These are phyloP conservation scores for Escarpia spicata DNA, from an alignment of 2,888 invertebrate genomes.

Conservation along the genomic window DNA sequence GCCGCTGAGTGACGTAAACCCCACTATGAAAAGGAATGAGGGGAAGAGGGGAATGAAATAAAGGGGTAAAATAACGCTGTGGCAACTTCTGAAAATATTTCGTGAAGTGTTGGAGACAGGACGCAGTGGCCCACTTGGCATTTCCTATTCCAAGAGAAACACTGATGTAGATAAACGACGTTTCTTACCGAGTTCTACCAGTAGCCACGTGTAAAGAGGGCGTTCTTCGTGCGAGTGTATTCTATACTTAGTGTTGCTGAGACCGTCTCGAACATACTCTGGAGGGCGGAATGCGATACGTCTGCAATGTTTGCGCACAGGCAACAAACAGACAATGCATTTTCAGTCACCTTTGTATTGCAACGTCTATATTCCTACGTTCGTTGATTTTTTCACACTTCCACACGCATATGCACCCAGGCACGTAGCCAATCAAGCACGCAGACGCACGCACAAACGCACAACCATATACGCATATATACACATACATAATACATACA, in stretches of 20 bases:
- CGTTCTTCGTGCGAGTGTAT: not conserved
- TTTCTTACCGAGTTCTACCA: not conserved
- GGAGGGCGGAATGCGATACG: not conserved
- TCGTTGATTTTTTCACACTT: not conserved
- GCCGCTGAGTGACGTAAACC: too few species aligned
- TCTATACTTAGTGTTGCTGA: not conserved
- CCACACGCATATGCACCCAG: not conserved
- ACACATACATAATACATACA: too few species aligned
- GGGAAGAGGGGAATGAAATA: too few species aligned
- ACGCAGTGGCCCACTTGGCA: not conserved
- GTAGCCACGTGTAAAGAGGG: not conserved
- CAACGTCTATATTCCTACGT: not conserved
- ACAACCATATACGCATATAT: too few species aligned
- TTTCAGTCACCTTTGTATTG: not conserved
- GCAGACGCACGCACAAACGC: not conserved
- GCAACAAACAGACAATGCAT: not conserved
- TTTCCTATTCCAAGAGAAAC: not conserved
- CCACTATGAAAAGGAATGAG: too few species aligned
- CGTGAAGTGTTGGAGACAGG: not conserved
- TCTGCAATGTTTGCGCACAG: not conserved
- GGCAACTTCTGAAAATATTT: too few species aligned
- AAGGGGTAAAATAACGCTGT: too few species aligned
- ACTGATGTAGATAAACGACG: not conserved
- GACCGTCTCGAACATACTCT: not conserved
- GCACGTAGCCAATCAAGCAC: not conserved